Base-by-base conservation (phyloP, 1,140 invertebrate species). In the Rhopalosiphum maidis region DNA sequence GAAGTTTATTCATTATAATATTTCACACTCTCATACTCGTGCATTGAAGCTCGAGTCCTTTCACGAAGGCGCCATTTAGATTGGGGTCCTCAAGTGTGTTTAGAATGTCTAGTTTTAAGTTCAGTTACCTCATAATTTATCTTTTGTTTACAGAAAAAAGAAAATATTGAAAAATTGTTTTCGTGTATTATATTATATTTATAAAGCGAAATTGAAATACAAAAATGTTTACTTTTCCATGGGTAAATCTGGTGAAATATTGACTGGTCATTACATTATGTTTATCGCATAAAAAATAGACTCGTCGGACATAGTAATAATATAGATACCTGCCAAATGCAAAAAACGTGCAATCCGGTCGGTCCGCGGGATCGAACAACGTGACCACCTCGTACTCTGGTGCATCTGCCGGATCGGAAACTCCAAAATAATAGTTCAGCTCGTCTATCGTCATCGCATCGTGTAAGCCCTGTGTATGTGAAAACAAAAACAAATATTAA, bases 401-500 rank as follows among this genome's bases (percentile, higher is more conserved):
- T 30, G 55, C 82, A 0, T 93, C 91, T 0, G 41, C 23, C 11
- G 77, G 23, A n/a, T 93, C 11, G 23, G 91, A 55, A 25, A 93
- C 91, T 35, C 51, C 91, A 15, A 93, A 93, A 21, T 93, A 93
- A 68, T 93, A 93, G 48, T 85, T 83, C 22, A 93, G 37, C 21
- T 93, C 91, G 25, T 93, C 91, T 3, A n/a, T 35, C 23, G 91
- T 86, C 91, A 93, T 93, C 37, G 77, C 46, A 23, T 55, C 48
- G 82, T 93, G 91, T 41, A 93, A 23, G 68, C 7, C 82, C 91
- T 93, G 21, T 2, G 48, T 86, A 7, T 0, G 48, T 51, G 22
- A 92, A 83, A 92, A 83, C 1, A 51, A 82, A 83, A 2, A 77
- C 68, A 77, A 43, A 68, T 18, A n/a, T 77, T 18, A 77, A n/a